Conservation (phyloP, 1,140 invertebrate genomes). For the Nautilus pompilius region DNA sequence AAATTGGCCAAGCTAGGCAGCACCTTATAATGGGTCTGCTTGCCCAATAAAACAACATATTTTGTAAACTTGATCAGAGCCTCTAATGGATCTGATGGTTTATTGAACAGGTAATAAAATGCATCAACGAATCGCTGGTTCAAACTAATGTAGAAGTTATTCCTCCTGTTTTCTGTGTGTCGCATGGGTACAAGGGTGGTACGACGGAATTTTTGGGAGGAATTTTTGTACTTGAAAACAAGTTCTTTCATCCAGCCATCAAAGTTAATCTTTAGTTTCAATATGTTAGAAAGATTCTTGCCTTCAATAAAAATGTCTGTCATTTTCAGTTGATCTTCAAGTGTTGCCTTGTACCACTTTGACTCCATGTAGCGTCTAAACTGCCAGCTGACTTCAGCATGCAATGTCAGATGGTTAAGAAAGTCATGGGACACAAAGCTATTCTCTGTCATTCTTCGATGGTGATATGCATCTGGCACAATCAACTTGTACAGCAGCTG, state of each 20-base stretch:
- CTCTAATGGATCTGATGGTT: constrained; percentile 20
- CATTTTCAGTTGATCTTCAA: background rate
- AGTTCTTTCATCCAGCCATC: too few species aligned
- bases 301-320: background rate
- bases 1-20: constrained; percentile 22
- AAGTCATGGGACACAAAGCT: background rate
- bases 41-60: constrained; percentile 18
- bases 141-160: too few species aligned
- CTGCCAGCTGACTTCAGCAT: background rate
- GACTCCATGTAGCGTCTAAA: background rate
- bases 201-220: too few species aligned
- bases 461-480: background rate
- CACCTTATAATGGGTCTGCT: constrained; percentile 7
- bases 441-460: background rate
- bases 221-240: too few species aligned
- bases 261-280: background rate
- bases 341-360: background rate
- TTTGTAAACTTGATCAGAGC: constrained; percentile 32
- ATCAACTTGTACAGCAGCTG: background rate
- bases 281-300: background rate
- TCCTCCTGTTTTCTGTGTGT: too few species aligned
- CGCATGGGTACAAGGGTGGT: too few species aligned
- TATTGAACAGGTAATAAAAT: constrained; percentile 11
- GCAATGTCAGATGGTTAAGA: background rate
- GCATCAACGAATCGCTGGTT: constrained; percentile 25